Evolutionary conservation across 1,140 invertebrate species (phyloP), one percentile per base, ranked within the genome.

Genomic region (Brachionus plicatilis): DNA sequence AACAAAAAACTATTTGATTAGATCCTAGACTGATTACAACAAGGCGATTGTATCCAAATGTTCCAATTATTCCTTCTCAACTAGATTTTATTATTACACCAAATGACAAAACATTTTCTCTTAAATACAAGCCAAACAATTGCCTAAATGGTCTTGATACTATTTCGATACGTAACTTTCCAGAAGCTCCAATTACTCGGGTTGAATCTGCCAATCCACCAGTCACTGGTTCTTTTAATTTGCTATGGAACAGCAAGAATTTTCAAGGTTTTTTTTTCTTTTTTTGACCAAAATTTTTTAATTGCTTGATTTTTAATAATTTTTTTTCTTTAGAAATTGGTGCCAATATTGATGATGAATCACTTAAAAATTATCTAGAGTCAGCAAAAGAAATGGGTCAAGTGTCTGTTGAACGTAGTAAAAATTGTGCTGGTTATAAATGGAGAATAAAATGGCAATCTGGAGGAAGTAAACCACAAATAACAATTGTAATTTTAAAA

Each of bases 381-480:
- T 24, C 53, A 41, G 12, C 17, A 14, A 68, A 66, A 12, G 33
- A 47, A 12, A 65, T 82, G 17, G 79, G 79, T 24, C n/a, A 20
- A 41, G 53, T 65, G 7, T 43, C 53, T 47, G 65, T 87, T 2
- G 47, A 14, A 8, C 56, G 83, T 9, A 56, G 7, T 78, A 4
- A 53, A 66, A 17, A 82, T 41, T 88, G 87, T 82, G 70, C 85
- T 5, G 84, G 85, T 12, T 86, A 86, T 83, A 70, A 85, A 14
- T 86, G 85, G 68, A 85, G 45, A 82, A 12, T 84, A 24, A 85
- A 85, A 50, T 87, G 85, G 86, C 14, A 86, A 7, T 9, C 86
- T 17, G 84, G 85, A 45, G 87, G 87, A 8, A 83, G 87, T 37
- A 87, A 87, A 47, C 68, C 70, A 20, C 86, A 87, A 45, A 56